Evolutionary conservation across 2,888 invertebrate genomes (phyloP), one percentile per base, ranked within the genome.

Genomic region (Synanthedon formicaeformis): DNA sequence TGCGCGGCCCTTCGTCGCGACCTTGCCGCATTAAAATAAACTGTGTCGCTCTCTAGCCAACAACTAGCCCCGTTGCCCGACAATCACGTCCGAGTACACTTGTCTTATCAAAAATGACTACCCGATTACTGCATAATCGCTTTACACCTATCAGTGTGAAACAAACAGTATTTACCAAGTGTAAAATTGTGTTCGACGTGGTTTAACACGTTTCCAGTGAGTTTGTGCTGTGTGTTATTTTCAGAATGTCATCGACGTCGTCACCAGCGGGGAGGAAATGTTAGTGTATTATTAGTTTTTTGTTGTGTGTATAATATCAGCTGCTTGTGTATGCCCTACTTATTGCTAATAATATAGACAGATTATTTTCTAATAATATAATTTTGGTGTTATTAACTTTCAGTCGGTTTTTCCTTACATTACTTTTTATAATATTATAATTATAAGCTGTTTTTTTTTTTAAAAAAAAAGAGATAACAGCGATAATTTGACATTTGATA

Each of bases 21-120:
- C 85, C 85, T 84, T 82, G 83, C 66, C 63, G 67, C 72, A 70
- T 48, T 73, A 85, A 78, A 81, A 82, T 80, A 79, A 74, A 67
- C 65, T 58, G 67, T 54, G 62, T 65, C 67, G 58, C 66, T 66
- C 73, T 73, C 80, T 79, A 80, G 81, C 83, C 81, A 83, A 77
- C 78, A 69, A 63, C 34, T 34, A 34, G 34, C 66, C 66, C 64
- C 57, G 60, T 62, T 64, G 60, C 63, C 64, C 63, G 59, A 66
- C 68, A 71, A 72, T 75, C 60, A 58, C 58, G 55, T 40, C 48
- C 48, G 60, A 60, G 63, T 69, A 72, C 71, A 68, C 71, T 60
- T 69, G 73, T 70, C 75, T 86, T 86, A 86, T 86, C 86, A 82
- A 86, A 85, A 84, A 86, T 86, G 86, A 75, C 77, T 71, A 69